phyloP scores from a whole-genome alignment of 2,888 invertebrate species.

The Troides aeacus region DNA sequence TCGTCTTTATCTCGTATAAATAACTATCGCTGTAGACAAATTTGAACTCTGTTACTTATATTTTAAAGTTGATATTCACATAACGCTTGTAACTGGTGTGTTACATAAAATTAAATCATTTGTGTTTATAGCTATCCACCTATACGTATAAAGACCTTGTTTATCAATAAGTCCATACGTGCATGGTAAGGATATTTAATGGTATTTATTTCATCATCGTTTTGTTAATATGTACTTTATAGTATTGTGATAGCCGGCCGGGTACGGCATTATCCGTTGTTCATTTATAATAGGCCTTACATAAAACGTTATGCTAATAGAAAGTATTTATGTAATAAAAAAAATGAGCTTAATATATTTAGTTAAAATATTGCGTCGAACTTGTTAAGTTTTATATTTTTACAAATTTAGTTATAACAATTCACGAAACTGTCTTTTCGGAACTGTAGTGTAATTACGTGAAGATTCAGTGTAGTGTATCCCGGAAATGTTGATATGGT shows the following conservation, averaged over 20 bases:
- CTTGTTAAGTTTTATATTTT: not conserved
- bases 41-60: conserved; percentile 41
- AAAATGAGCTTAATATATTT: no score
- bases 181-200: conserved; percentile 32
- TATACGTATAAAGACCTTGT: conserved; percentile 62
- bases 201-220: conserved; percentile 27
- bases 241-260: conserved; percentile 10
- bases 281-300: not conserved
- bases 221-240: conserved; percentile 8
- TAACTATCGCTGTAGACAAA: conserved; percentile 47
- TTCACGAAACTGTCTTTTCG: not conserved
- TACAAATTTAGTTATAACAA: no score
- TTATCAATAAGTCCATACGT: conserved; percentile 65
- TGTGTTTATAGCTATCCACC: conserved; percentile 61
- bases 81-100: conserved; percentile 35
- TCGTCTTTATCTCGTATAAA: conserved; percentile 72
- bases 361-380: no score
- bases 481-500: conserved; percentile 49
- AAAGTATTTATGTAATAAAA: no score
- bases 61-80: conserved; percentile 40
- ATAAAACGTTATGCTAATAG: no score
- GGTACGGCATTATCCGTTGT: not conserved
- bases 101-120: conserved; percentile 68
- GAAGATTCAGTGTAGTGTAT: conserved; percentile 31
- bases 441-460: not conserved